Evolutionary conservation across 2,797 vertebrate species (phyloP).

Genomic region (Channa striata): DNA sequence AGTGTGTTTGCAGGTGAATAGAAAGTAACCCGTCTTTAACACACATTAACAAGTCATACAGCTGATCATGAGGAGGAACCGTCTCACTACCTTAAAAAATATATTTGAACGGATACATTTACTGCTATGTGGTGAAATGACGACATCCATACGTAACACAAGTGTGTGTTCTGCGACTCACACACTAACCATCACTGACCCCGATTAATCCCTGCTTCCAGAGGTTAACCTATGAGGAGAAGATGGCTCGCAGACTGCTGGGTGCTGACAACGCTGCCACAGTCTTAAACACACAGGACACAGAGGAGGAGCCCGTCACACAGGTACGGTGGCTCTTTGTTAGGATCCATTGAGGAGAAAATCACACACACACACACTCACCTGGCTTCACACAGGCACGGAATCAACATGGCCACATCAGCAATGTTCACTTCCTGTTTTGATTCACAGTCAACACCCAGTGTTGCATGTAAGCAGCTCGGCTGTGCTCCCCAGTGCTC

Average conservation of each 20-base stretch:
- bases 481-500: slow-evolving; percentile 23
- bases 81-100: neutral
- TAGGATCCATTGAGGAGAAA: slow-evolving; percentile 19
- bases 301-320: slow-evolving; percentile 88
- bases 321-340: slow-evolving; percentile 84
- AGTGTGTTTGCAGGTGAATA: slow-evolving; percentile 32
- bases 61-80: slow-evolving; percentile 4
- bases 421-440: neutral
- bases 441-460: neutral
- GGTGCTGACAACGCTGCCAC: slow-evolving; percentile 95
- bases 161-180: slow-evolving; percentile 68
- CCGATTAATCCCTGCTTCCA: slow-evolving; percentile 84
- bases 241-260: slow-evolving; percentile 97
- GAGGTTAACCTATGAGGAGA: slow-evolving; percentile 98
- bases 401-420: slow-evolving; percentile 13
- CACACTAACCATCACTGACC: slow-evolving; percentile 79
- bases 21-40: slow-evolving; percentile 54
- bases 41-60: slow-evolving; percentile 54
- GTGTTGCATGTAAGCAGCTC: slow-evolving; percentile 28
- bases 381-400: slow-evolving; percentile 32
- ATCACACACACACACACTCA: slow-evolving; percentile 22
- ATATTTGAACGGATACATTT: neutral
- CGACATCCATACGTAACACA: slow-evolving; percentile 35
- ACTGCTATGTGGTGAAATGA: slow-evolving; percentile 7
- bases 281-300: slow-evolving; percentile 92